A percentile compares a stretch with the other conserved stretches of the same genome.
Conservation (phyloP, 1,140 invertebrate genomes). For the Sitobion miscanthi region DNA sequence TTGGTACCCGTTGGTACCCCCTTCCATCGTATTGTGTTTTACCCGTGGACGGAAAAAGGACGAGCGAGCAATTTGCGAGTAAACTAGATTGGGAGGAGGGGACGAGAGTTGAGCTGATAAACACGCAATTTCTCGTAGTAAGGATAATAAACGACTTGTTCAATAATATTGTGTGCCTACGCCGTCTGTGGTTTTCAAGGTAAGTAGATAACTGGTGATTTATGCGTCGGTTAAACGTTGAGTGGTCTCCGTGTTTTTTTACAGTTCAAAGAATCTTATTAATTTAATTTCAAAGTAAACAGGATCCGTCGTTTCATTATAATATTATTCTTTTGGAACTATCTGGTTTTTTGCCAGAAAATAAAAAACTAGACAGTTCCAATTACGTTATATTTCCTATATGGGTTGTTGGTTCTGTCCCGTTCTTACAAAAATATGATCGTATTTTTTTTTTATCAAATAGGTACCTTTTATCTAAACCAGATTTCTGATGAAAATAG, state of each 20-base stretch:
- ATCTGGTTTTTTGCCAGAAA: too few relatives aligned
- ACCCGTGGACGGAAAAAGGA: neutral
- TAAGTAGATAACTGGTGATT: neutral
- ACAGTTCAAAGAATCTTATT: neutral
- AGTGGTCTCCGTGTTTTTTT: neutral
- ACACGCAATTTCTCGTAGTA: neutral
- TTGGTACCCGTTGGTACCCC: neutral
- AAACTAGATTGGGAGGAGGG: neutral
- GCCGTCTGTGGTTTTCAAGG: neutral
- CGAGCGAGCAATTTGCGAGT: neutral
- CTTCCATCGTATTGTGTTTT: neutral
- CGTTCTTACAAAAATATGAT: too few relatives aligned
- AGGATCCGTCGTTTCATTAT: neutral
- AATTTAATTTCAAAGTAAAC: neutral
- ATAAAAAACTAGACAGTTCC: too few relatives aligned
- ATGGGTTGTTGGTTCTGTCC: too few relatives aligned
- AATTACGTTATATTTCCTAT: too few relatives aligned
- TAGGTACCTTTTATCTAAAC: too few relatives aligned
- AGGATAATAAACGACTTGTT: neutral
- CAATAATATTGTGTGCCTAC: neutral
- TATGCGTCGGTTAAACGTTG: neutral
- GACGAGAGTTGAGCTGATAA: neutral
- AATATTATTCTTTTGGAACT: too few relatives aligned
- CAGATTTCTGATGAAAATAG: too few relatives aligned
- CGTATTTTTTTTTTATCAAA: too few relatives aligned